Percentiles rank a stretch among this genome's conserved stretches.
These are phyloP conservation scores for Corvus hawaiiensis DNA, from an alignment of 2,113 vertebrate genomes.

Conservation along the genomic window DNA sequence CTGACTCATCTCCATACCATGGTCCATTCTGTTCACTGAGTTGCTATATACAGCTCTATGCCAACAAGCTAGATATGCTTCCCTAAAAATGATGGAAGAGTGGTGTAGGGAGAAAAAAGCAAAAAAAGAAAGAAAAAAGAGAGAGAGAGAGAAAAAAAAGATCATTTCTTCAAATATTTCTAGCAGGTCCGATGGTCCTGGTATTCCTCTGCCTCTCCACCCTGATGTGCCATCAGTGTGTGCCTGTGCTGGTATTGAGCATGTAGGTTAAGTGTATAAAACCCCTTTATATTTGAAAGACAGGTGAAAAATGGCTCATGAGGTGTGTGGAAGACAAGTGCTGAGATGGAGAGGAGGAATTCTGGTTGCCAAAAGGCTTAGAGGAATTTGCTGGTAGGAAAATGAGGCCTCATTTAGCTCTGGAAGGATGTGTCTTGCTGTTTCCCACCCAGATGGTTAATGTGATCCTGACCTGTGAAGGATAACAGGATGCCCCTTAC, in stretches of 20 bases:
- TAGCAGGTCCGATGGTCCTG: neutral
- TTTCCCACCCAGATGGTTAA: neutral
- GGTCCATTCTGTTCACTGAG: neutral
- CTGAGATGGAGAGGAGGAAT: neutral
- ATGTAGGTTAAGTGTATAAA: neutral
- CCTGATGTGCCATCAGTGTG: neutral
- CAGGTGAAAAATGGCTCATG: neutral
- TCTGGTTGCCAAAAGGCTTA: neutral
- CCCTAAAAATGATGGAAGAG: neutral
- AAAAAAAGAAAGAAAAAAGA: too few relatives aligned
- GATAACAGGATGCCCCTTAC: neutral
- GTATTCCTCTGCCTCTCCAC: neutral
- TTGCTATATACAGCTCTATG: neutral
- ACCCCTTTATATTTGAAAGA: neutral
- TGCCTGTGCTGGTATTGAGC: neutral
- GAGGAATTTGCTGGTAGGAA: neutral
- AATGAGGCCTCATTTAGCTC: neutral
- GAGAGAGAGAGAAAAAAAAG: fast-evolving
- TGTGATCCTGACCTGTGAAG: neutral
- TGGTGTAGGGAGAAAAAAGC: neutral
- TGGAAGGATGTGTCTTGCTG: neutral
- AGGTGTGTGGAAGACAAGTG: neutral
- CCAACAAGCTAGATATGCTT: neutral
- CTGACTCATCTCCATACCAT: neutral
- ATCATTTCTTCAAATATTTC: neutral